These are phyloP conservation scores for Atherix ibis DNA, from an alignment of 2,888 invertebrate genomes.

Conservation along the genomic window DNA sequence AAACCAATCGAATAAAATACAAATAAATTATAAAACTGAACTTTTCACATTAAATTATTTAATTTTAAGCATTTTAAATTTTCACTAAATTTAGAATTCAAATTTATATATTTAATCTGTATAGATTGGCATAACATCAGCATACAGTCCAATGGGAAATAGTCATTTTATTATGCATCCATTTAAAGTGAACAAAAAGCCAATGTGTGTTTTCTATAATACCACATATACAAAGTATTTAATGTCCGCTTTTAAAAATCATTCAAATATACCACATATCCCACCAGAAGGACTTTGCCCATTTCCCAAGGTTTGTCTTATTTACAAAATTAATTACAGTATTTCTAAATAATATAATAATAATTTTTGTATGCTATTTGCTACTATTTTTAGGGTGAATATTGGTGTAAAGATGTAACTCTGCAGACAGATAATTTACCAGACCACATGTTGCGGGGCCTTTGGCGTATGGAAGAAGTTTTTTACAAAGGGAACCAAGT, in stretches of 20 bases:
- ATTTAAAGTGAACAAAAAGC: neutral
- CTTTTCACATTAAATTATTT: too few species aligned
- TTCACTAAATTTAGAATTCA: too few species aligned
- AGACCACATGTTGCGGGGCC: neutral
- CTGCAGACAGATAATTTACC: neutral
- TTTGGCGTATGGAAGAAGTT: neutral
- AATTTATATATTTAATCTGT: too few species aligned
- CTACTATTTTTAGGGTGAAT: neutral
- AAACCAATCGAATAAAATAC: too few species aligned
- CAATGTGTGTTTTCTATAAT: constrained; percentile 6
- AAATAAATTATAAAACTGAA: too few species aligned
- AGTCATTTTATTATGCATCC: neutral
- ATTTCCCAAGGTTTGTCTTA: constrained; percentile 7
- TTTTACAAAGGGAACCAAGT: neutral
- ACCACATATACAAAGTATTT: constrained; percentile 7
- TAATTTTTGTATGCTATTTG: too few species aligned
- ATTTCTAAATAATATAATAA: neutral
- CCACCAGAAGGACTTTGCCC: constrained; percentile 11
- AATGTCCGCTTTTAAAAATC: constrained; percentile 3
- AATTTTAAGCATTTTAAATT: too few species aligned
- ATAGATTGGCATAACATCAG: too few species aligned
- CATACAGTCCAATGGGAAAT: neutral
- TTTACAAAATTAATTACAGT: neutral
- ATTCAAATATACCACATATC: constrained; percentile 8
- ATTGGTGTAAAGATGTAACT: neutral